These are phyloP conservation scores for Cecidostiba fungosa DNA, from an alignment of 2,888 invertebrate species.

Conservation along the genomic window DNA sequence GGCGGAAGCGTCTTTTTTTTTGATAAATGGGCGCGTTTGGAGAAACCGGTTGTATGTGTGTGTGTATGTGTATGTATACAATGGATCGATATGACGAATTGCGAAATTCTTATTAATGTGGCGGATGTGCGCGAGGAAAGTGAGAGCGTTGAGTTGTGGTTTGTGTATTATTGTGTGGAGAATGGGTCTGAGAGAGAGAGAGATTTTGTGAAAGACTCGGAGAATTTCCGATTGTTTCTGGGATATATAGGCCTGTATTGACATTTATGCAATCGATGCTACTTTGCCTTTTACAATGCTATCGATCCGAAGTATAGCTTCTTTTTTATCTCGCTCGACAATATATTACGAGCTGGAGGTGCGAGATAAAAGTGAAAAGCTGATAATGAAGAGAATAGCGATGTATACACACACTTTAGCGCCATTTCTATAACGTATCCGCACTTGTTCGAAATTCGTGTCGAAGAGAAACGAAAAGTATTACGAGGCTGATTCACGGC, in stretches of 20 bases:
- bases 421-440: background rate
- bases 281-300: too few relatives aligned
- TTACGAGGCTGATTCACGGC: background rate
- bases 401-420: background rate
- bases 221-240: background rate
- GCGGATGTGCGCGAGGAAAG: background rate
- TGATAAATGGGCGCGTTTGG: constrained; percentile 7
- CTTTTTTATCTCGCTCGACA: background rate
- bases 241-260: background rate
- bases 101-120: constrained; percentile 27
- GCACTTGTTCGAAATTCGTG: background rate
- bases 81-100: constrained; percentile 24
- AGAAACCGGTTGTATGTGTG: constrained; percentile 2
- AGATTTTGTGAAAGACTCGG: background rate
- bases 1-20: constrained; percentile 9
- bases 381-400: background rate
- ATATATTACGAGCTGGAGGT: background rate
- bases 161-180: background rate
- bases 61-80: background rate
- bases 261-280: background rate
- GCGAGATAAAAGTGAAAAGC: background rate
- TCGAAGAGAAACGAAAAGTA: background rate
- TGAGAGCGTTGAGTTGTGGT: background rate
- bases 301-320: too few relatives aligned
- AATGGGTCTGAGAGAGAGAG: background rate